Conservation (phyloP, 2,888 invertebrate species). For the Callyntrura guangdongensis region DNA sequence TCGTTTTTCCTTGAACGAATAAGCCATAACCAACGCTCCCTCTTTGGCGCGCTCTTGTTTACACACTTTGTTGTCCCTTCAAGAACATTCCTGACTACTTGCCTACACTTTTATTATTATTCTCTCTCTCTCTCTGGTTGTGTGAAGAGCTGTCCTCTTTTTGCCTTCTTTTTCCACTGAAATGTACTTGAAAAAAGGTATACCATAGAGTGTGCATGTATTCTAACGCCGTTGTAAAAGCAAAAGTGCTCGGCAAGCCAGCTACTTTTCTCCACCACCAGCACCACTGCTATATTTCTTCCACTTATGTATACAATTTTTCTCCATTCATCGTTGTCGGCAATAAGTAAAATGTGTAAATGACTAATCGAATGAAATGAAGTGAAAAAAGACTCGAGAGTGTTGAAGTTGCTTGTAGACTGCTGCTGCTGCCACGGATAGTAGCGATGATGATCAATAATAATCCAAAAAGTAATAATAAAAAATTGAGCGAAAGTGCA, state of each 20-base stretch:
- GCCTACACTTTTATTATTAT: slow-evolving; percentile 47
- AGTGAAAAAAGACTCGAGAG: slow-evolving; percentile 61
- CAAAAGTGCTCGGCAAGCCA: slow-evolving; percentile 28
- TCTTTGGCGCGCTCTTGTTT: slow-evolving; percentile 72
- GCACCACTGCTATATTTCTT: neutral
- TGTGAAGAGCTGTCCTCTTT: neutral
- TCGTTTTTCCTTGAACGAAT: slow-evolving; percentile 47
- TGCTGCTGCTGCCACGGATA: neutral
- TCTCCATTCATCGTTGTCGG: neutral
- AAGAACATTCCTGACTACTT: slow-evolving; percentile 61
- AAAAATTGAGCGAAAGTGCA: slow-evolving; percentile 39
- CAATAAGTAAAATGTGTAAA: slow-evolving; percentile 58
- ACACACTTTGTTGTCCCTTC: slow-evolving; percentile 73
- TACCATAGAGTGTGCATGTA: too few species aligned
- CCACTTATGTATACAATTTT: slow-evolving; percentile 12
- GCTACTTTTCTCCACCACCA: slow-evolving; percentile 54
- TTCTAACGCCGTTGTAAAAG: neutral
- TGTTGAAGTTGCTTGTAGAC: neutral
- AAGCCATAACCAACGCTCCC: slow-evolving; percentile 22
- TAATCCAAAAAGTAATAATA: slow-evolving; percentile 32
- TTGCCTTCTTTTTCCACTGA: neutral
- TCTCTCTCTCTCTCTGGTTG: slow-evolving; percentile 17
- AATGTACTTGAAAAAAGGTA: slow-evolving; percentile 38
- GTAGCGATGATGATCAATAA: slow-evolving; percentile 53
- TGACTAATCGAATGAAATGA: slow-evolving; percentile 78